Percentiles rank a stretch among this genome's conserved stretches.
phyloP scores from a whole-genome alignment of 37 sponge, comb jelly and placozoan genomes.

The Eunapius fragilis region DNA sequence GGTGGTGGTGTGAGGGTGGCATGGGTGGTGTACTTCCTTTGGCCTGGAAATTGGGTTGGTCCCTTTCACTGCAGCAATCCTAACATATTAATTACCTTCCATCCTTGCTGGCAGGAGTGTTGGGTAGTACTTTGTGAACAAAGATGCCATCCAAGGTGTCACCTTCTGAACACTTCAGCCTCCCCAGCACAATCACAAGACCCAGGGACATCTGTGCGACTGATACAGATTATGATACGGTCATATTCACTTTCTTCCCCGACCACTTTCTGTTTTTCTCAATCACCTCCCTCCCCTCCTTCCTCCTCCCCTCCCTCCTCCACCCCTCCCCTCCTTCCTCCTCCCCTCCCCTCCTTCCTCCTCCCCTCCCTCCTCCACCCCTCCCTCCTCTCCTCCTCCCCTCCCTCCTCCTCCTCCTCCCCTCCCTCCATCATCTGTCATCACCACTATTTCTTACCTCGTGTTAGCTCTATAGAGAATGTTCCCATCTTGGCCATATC shows the following conservation, averaged over 20 bases:
- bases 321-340: not conserved
- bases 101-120: conserved; percentile 35
- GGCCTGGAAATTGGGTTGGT: too few relatives aligned
- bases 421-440: not conserved
- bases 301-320: not conserved
- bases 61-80: too few relatives aligned
- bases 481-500: conserved; percentile 33
- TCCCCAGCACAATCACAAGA: conserved; percentile 43
- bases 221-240: not conserved
- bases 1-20: too few relatives aligned
- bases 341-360: not conserved
- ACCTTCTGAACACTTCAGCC: conserved; percentile 10
- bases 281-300: not conserved
- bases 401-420: conserved; percentile 5
- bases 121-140: conserved; percentile 49
- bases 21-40: too few relatives aligned
- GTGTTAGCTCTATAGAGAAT: conserved; percentile 30
- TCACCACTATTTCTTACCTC: conserved; percentile 18
- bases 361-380: not conserved
- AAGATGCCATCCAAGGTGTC: conserved; percentile 37
- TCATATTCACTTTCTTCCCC: not conserved
- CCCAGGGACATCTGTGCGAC: conserved; percentile 30
- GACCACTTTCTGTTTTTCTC: not conserved
- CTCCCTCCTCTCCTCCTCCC: conserved; percentile 1
- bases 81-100: conserved; percentile 31